Base-by-base conservation (phyloP, 2,797 vertebrate genomes). In the Syncerus caffer region DNA sequence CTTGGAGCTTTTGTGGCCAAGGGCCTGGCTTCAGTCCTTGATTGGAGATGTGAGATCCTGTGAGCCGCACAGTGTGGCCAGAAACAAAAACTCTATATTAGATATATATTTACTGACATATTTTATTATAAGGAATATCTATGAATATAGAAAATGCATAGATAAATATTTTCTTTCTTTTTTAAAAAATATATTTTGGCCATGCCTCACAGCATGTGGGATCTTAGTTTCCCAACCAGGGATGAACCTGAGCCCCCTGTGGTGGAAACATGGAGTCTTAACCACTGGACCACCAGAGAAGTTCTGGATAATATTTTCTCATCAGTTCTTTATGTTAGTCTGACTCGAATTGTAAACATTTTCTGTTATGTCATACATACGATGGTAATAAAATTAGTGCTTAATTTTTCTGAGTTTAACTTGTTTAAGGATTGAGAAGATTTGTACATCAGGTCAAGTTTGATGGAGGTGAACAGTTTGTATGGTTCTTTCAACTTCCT, bases 321-420 rank as follows among this genome's bases (percentile, higher is more conserved):
- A 45, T 16, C 34, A 23, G 17, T 94, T 93, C 55, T 91, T 71
- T 34, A n/a, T 15, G 10, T 87, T 96, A 88, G 21, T 67, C 27
- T 96, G 58, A 71, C n/a, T 82, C 84, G 21, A n/a, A 96, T 58
- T 85, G 8, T 91, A 51, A 93, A 53, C n/a, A 50, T 97, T 60
- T 92, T 94, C 64, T 74, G 2, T 76, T 89, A 83, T 87, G 50
- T 84, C 21, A 55, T 79, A 53, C 13, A 85, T 87, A 31, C 0
- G 8, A 14, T 79, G 57, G 58, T 93, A 85, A 94, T 93, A 93
- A 86, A 79, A 85, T 92, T 71, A 47, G 64, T 85, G 31, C 45
- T 92, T 95, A 78, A 23, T 83, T 92, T 97, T 94, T 87, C 53
- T 91, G 45, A 88, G 62, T 85, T 83, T 74, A 92, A 71, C 92